Evolutionary conservation across 1,140 invertebrate species (phyloP).

Genomic region (Branchinecta lindahli): DNA sequence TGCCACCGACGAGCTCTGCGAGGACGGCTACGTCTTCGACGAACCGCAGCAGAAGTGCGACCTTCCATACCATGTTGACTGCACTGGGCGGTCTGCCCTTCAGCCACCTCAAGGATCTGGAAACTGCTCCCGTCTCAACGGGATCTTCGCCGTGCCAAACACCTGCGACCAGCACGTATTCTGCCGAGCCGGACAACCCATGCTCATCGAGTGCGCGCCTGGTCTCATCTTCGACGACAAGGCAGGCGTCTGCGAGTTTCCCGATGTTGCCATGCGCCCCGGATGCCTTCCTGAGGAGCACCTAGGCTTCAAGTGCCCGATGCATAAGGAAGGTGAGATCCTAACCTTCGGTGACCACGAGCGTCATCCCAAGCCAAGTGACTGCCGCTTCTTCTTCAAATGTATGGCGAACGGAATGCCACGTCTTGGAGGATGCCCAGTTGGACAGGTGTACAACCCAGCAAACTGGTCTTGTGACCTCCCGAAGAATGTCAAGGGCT

Average conservation of each 20-base stretch:
- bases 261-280: conserved; percentile 14
- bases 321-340: conserved; percentile 17
- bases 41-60: conserved; percentile 28
- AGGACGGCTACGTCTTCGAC: conserved; percentile 33
- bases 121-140: conserved; percentile 20
- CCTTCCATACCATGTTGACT: conserved; percentile 31
- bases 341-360: conserved; percentile 25
- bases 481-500: conserved; percentile 29
- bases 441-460: conserved; percentile 34
- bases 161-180: conserved; percentile 20
- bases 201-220: conserved; percentile 29
- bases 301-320: conserved; percentile 11
- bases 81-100: conserved; percentile 25
- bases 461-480: conserved; percentile 31
- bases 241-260: conserved; percentile 23
- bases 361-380: conserved; percentile 26
- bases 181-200: conserved; percentile 12
- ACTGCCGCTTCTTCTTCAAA: conserved; percentile 31
- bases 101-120: conserved; percentile 21
- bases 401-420: conserved; percentile 29
- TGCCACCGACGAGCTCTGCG: conserved; percentile 29
- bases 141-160: conserved; percentile 16
- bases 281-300: conserved; percentile 11
- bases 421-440: conserved; percentile 29
- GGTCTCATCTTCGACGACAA: conserved; percentile 33